These are phyloP conservation scores for Pimephales promelas DNA, from an alignment of 2,113 vertebrate species.

Conservation along the genomic window DNA sequence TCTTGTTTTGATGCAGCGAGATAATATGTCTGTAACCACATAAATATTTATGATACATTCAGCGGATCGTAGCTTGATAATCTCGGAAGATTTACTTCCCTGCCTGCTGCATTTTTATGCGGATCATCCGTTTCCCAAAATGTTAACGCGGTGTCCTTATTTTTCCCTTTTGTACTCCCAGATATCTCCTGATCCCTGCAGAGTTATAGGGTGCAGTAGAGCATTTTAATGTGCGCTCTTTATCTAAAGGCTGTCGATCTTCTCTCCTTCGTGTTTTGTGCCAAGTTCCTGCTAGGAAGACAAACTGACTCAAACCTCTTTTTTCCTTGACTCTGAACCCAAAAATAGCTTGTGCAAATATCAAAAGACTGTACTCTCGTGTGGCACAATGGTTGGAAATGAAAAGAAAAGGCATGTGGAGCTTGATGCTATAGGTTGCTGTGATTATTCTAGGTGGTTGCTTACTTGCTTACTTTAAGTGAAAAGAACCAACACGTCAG, in stretches of 20 bases:
- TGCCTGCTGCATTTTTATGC: constrained; percentile 40
- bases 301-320: not conserved
- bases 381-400: not conserved
- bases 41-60: constrained; percentile 49
- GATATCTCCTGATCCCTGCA: constrained; percentile 20
- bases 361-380: constrained; percentile 20
- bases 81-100: constrained; percentile 29
- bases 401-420: not conserved
- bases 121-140: constrained; percentile 41
- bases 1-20: constrained; percentile 26
- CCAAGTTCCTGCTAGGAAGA: constrained; percentile 29
- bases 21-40: constrained; percentile 40
- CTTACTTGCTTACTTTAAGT: not conserved
- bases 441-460: not conserved
- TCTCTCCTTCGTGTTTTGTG: constrained; percentile 27
- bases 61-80: constrained; percentile 38
- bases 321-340: constrained; percentile 19
- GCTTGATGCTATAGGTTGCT: not conserved
- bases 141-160: constrained; percentile 37
- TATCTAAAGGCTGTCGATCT: constrained; percentile 19
- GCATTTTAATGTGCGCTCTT: constrained; percentile 29
- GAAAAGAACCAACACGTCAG: not conserved
- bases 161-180: constrained; percentile 24
- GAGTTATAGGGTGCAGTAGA: constrained; percentile 31
- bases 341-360: constrained; percentile 26